Conservation (phyloP, 2,888 invertebrate genomes). For the Choristoneura rosaceana region DNA sequence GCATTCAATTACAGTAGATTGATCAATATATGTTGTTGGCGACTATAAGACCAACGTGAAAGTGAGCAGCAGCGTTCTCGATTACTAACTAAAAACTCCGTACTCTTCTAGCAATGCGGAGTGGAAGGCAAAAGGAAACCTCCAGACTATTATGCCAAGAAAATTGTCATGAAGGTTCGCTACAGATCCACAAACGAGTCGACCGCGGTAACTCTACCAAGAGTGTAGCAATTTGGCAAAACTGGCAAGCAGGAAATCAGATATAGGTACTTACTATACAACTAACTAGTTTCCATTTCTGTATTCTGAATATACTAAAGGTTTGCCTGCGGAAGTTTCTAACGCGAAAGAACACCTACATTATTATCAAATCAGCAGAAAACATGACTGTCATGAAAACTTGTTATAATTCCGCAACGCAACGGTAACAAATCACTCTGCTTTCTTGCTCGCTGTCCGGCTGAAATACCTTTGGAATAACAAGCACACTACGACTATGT, state of each 20-base stretch:
- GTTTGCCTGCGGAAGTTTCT: slow-evolving; percentile 7
- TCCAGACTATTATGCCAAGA: no score
- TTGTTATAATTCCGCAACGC: slow-evolving; percentile 34
- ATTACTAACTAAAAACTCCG: no score
- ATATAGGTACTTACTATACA: background rate
- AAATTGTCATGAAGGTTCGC: no score
- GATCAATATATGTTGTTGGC: no score
- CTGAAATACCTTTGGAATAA: slow-evolving; percentile 42
- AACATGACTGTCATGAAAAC: slow-evolving; percentile 22
- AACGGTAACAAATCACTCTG: slow-evolving; percentile 48
- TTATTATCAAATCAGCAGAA: slow-evolving; percentile 23
- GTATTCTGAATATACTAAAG: background rate
- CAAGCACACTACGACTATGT: slow-evolving; percentile 23
- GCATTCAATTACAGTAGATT: no score
- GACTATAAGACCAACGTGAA: no score
- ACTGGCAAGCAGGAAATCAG: background rate
- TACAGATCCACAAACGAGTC: no score
- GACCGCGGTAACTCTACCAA: no score
- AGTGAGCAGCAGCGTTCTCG: no score
- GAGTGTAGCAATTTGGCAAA: background rate
- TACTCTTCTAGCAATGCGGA: no score
- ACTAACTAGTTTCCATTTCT: background rate
- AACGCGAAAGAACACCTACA: background rate
- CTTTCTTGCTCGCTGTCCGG: slow-evolving; percentile 46
- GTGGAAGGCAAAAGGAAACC: no score